Evolutionary conservation across 2,797 vertebrate species (phyloP).

Genomic region (Gymnodraco acuticeps): DNA sequence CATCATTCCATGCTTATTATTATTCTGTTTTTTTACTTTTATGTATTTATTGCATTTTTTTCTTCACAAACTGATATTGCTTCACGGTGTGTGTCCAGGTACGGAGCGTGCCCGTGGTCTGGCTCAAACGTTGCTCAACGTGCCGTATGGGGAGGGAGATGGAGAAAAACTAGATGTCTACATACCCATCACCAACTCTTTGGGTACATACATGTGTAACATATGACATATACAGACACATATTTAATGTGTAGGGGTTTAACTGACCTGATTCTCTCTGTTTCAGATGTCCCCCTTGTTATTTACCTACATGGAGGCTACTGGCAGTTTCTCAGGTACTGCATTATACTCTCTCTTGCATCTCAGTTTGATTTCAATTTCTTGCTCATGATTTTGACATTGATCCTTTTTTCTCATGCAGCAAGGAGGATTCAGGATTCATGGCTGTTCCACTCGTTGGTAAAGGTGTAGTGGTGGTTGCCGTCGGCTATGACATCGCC

Average conservation of each 20-base stretch:
- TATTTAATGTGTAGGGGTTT: background rate
- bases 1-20: too few species aligned
- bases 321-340: constrained; percentile 95
- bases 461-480: constrained; percentile 87
- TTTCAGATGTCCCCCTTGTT: constrained; percentile 87
- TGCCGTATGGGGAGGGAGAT: constrained; percentile 88
- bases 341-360: background rate
- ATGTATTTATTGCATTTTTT: too few species aligned
- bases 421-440: constrained; percentile 93
- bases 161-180: constrained; percentile 92
- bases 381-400: background rate
- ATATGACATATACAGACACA: background rate
- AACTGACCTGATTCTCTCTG: constrained; percentile 27
- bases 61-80: too few species aligned
- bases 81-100: constrained; percentile 75
- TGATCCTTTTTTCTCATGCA: constrained; percentile 62
- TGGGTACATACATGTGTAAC: constrained; percentile 70
- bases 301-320: constrained; percentile 96
- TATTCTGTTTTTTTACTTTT: too few species aligned
- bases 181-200: constrained; percentile 79
- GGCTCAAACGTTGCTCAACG: constrained; percentile 80
- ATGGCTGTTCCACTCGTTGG: constrained; percentile 86
- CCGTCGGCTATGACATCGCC: constrained; percentile 89
- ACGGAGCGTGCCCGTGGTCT: constrained; percentile 83
- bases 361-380: background rate